A percentile compares a stretch with the other conserved stretches of the same genome.
Evolutionary conservation across 2,797 vertebrate species (phyloP).

Genomic region (Poeciliopsis gracilis): DNA sequence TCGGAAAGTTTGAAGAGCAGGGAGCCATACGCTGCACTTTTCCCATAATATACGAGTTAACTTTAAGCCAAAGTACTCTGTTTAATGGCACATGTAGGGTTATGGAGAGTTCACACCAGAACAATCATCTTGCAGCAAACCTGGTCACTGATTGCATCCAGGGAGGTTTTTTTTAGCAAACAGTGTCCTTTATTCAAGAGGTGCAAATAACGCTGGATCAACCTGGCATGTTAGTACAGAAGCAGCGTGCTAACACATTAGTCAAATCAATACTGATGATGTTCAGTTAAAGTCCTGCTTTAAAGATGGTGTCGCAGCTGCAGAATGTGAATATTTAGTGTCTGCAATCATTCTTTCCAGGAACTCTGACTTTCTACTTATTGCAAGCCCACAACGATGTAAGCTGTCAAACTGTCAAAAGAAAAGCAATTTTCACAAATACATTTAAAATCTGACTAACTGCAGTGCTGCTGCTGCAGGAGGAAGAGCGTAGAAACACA

Average conservation of each 20-base stretch:
- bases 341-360: constrained; percentile 41
- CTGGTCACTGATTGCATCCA: not conserved
- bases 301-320: constrained; percentile 44
- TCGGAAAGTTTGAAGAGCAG: not conserved
- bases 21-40: not conserved
- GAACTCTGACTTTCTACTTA: constrained; percentile 54
- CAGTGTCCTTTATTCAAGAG: not conserved
- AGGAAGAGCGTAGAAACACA: not conserved
- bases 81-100: not conserved
- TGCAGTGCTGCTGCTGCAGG: constrained; percentile 29
- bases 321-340: constrained; percentile 44
- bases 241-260: constrained; percentile 12
- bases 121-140: not conserved
- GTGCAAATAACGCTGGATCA: not conserved
- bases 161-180: not conserved
- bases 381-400: constrained; percentile 60
- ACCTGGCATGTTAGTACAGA: not conserved
- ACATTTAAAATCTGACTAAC: constrained; percentile 55
- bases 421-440: constrained; percentile 55
- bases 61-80: not conserved
- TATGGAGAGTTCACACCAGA: not conserved
- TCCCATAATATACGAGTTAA: not conserved
- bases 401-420: constrained; percentile 67
- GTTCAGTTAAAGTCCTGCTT: constrained; percentile 30
- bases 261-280: constrained; percentile 45